These are phyloP conservation scores for Drosophila sp. DNA, from an alignment of 1,140 invertebrate species.

Conservation along the genomic window DNA sequence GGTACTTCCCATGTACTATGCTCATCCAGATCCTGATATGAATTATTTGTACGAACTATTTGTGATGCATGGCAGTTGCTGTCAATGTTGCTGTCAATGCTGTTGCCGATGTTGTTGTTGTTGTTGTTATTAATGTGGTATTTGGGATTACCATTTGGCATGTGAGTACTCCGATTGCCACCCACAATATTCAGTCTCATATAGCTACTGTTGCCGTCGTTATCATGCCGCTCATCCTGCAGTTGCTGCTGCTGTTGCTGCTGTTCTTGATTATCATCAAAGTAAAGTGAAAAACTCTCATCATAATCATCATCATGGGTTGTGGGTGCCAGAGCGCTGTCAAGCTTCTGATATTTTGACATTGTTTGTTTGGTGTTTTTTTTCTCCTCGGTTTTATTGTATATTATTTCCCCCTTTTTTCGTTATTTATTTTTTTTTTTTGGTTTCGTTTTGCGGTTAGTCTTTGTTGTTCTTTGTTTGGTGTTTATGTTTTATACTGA, in stretches of 20 bases:
- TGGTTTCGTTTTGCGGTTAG: slow-evolving; percentile 9
- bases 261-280: slow-evolving; percentile 48
- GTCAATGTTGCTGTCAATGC: slow-evolving; percentile 22
- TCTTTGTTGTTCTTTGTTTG: slow-evolving; percentile 23
- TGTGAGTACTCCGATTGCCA: slow-evolving; percentile 21
- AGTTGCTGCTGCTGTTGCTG: slow-evolving; percentile 15
- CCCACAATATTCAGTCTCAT: slow-evolving; percentile 49
- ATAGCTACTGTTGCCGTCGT: slow-evolving; percentile 21
- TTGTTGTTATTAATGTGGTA: slow-evolving; percentile 15
- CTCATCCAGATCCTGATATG: slow-evolving; percentile 49
- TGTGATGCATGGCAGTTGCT: slow-evolving; percentile 1
- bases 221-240: slow-evolving; percentile 21
- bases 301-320: slow-evolving; percentile 61
- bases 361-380: slow-evolving; percentile 44
- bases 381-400: slow-evolving; percentile 11
- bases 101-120: slow-evolving; percentile 21
- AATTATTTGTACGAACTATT: slow-evolving; percentile 6
- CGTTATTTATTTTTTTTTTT: slow-evolving; percentile 2
- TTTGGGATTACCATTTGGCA: slow-evolving; percentile 47
- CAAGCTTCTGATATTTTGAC: slow-evolving; percentile 76
- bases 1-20: slow-evolving; percentile 72
- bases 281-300: slow-evolving; percentile 56
- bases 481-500: slow-evolving; percentile 30
- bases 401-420: slow-evolving; percentile 12
- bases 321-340: slow-evolving; percentile 40